These are phyloP conservation scores for Cynodonichthys magdalenae DNA, from an alignment of 2,797 vertebrate genomes.

Conservation along the genomic window DNA sequence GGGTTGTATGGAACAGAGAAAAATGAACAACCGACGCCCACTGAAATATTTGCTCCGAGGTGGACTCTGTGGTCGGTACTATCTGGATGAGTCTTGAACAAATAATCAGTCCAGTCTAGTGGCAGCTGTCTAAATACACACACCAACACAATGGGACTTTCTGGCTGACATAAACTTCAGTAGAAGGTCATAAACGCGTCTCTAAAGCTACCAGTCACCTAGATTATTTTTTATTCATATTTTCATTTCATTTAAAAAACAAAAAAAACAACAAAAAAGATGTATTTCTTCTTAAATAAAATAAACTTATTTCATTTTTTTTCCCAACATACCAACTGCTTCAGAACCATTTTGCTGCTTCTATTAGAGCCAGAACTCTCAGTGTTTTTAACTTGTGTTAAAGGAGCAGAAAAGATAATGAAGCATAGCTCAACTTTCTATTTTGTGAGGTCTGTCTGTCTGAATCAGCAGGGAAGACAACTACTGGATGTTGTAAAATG, in stretches of 20 bases:
- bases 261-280: too few species aligned
- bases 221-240: neutral
- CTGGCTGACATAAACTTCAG: conserved; percentile 24
- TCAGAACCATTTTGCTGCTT: conserved; percentile 14
- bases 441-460: conserved; percentile 74
- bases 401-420: conserved; percentile 12
- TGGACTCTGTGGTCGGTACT: conserved; percentile 49
- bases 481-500: conserved; percentile 77
- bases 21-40: conserved; percentile 42
- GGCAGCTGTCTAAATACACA: conserved; percentile 80
- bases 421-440: conserved; percentile 27
- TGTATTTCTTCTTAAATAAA: too few species aligned
- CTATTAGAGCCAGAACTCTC: conserved; percentile 12
- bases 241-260: too few species aligned
- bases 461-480: conserved; percentile 74
- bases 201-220: neutral
- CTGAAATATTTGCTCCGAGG: conserved; percentile 39
- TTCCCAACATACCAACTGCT: neutral
- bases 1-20: conserved; percentile 30
- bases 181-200: conserved; percentile 21
- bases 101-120: conserved; percentile 71
- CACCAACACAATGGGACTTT: conserved; percentile 46
- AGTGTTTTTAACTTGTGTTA: conserved; percentile 28
- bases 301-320: neutral
- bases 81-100: conserved; percentile 71